phyloP scores from a whole-genome alignment of 2,113 vertebrate genomes.

The Vireo altiloquus region DNA sequence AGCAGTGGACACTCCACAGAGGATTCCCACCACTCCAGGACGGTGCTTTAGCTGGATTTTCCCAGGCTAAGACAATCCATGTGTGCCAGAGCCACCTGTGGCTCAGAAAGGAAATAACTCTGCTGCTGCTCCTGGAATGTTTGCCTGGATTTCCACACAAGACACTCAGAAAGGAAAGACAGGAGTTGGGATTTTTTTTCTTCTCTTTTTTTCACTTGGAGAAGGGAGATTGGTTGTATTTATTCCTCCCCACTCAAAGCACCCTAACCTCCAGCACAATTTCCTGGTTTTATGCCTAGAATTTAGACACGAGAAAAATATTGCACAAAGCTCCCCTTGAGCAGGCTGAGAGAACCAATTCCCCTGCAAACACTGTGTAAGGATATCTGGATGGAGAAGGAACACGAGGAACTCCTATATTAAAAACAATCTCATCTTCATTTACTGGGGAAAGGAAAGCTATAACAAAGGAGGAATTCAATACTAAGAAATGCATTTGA shows the following conservation, averaged over 20 bases:
- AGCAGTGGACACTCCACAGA: neutral
- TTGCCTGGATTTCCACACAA: neutral
- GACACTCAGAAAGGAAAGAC: neutral
- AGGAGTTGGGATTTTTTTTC: neutral
- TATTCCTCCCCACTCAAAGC: neutral
- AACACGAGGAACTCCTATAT: neutral
- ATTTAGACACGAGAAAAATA: neutral
- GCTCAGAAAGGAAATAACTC: neutral
- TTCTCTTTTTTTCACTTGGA: no score
- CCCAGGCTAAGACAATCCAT: neutral
- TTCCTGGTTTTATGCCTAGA: neutral
- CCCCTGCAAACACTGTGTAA: neutral
- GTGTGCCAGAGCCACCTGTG: neutral
- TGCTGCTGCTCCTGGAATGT: neutral
- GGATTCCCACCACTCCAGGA: neutral
- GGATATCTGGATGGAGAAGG: neutral
- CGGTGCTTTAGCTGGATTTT: neutral
- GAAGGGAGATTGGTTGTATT: neutral
- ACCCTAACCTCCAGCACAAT: neutral
- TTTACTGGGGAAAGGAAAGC: neutral
- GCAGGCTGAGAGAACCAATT: neutral
- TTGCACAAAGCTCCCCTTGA: neutral
- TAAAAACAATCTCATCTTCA: neutral
- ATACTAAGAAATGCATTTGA: neutral
- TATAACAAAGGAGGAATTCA: neutral